phyloP scores from a whole-genome alignment of 2,113 vertebrate genomes.

The rabbit (Oryctolagus cuniculus) region mOryCun1.1 NC_091443.1:56901501-56902000 shows the following conservation, averaged over 20 bases:
- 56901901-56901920: background rate
- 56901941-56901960: background rate
- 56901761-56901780: background rate
- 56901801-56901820: background rate
- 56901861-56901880: background rate
- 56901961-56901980: background rate
- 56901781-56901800: background rate
- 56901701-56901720: background rate
- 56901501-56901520: constrained; percentile 38
- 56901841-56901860: background rate
- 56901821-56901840: background rate
- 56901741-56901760: background rate
- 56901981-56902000: background rate
- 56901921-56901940: constrained; percentile 14
- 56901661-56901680: background rate
- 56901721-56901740: background rate
- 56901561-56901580: background rate
- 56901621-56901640: background rate
- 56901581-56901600: background rate
- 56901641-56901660: background rate
- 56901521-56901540: background rate
- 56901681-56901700: constrained; percentile 5
- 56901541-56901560: background rate
- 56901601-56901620: background rate
- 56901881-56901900: background rate